phyloP scores from a whole-genome alignment of 2,888 invertebrate genomes.

The Acutogordius australiensis region DNA sequence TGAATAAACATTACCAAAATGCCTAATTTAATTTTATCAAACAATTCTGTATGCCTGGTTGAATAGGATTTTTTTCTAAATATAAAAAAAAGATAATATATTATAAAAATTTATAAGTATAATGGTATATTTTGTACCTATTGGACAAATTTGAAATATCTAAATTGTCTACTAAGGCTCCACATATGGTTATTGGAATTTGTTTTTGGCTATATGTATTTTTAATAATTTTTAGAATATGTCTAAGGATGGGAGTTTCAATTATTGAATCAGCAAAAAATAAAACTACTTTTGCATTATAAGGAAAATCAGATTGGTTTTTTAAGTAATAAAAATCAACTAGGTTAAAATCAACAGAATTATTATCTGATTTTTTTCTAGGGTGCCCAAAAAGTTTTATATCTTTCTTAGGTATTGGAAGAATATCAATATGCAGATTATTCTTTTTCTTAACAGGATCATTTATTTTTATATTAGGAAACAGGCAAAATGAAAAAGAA shows the following conservation, averaged over 20 bases:
- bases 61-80: too few relatives aligned
- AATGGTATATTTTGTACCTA: too few relatives aligned
- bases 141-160: not conserved
- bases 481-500: not conserved
- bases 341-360: not conserved
- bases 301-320: not conserved
- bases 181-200: not conserved
- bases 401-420: not conserved
- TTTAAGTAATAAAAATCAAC: not conserved
- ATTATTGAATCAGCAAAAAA: not conserved
- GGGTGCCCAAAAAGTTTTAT: not conserved
- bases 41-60: too few relatives aligned
- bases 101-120: too few relatives aligned
- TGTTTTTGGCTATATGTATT: not conserved
- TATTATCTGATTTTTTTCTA: not conserved
- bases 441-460: not conserved
- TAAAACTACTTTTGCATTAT: not conserved
- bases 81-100: too few relatives aligned
- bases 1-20: too few relatives aligned
- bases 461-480: not conserved
- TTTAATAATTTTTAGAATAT: not conserved
- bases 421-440: not conserved
- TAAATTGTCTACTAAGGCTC: not conserved
- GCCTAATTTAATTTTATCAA: too few relatives aligned
- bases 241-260: not conserved